Percentiles rank a stretch among this genome's conserved stretches.
These are phyloP conservation scores for Blera fallax DNA, from an alignment of 2,888 invertebrate species.

Conservation along the genomic window DNA sequence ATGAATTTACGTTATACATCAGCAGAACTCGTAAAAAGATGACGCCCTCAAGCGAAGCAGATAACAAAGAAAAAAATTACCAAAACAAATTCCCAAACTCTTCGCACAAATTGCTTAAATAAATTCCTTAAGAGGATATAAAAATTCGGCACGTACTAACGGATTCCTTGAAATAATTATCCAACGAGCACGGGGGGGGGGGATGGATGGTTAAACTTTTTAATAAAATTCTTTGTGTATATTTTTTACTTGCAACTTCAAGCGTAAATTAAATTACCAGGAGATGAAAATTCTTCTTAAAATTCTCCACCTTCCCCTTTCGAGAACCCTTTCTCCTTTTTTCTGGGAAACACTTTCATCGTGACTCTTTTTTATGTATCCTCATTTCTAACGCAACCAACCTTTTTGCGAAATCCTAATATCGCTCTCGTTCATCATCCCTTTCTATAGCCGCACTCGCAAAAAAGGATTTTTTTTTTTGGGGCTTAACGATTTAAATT, in stretches of 20 bases:
- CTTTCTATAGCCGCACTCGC: not conserved
- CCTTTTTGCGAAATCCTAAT: not conserved
- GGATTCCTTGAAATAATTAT: slow-evolving; percentile 61
- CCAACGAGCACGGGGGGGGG: not conserved
- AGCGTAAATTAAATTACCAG: slow-evolving; percentile 33
- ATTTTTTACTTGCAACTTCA: not conserved
- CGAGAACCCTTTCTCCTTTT: not conserved
- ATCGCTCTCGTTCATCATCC: not conserved
- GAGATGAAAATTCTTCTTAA: slow-evolving; percentile 33
- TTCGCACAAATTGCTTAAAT: slow-evolving; percentile 32
- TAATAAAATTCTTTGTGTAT: slow-evolving; percentile 59
- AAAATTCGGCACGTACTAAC: slow-evolving; percentile 56
- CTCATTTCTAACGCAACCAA: not conserved
- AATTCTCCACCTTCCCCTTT: not conserved
- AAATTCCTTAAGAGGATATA: slow-evolving; percentile 36
- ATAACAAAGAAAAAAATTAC: not conserved
- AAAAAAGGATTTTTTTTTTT: not conserved
- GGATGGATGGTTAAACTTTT: slow-evolving; percentile 58
- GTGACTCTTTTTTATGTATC: not conserved
- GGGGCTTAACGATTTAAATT: slow-evolving; percentile 3
- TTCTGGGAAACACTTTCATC: not conserved
- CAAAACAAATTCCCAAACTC: not conserved
- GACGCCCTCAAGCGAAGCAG: not conserved
- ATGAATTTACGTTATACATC: not conserved
- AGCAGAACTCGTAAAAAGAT: not conserved